Base-by-base conservation (phyloP, 2,113 vertebrate species). In the Paracanthobrama guichenoti region DNA sequence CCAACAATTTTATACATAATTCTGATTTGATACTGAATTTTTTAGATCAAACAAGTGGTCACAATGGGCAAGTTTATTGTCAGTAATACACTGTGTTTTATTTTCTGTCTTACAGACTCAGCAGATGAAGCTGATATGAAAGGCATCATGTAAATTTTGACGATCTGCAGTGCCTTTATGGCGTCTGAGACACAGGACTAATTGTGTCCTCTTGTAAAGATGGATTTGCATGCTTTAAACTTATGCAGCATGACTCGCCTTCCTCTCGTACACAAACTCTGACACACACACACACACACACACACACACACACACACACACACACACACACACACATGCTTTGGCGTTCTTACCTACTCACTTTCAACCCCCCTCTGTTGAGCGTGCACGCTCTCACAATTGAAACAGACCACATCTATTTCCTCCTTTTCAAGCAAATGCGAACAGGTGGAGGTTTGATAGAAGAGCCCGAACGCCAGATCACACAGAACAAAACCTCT, bases 191-290 rank as follows among this genome's bases (percentile, higher is more conserved):
- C 84, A 87, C 86, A 81, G 90, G 83, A 87, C 80, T 86, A 87
- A 92, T 85, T 89, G 88, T 87, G 79, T 86, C 78, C 86, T 88
- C 75, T 87, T 71, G 87, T 85, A 75, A 66, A 85, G 80, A 81
- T 28, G 59, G 77, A 90, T 88, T 90, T 90, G 89, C 89, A 90
- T 90, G 82, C 46, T 76, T 85, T 62, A 78, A n/a, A 87, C 76
- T 86, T 62, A 85, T 74, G 35, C 83, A 60, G 83, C 83, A 67
- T 87, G 90, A 89, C 80, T 84, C 84, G 71, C 73, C 53, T 87
- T 48, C 28, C 82, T 81, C 48, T 83, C 74, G 4, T 26, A 75
- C 69, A 79, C 62, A 69, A 28, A 79, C 81, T 46, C 71, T 59
- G 48, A 53, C 57, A 81, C 35, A 73, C 88, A 91, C 86, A 86